Evolutionary conservation across 2,797 vertebrate species (phyloP).

Genomic region (Xerus rutilus): DNA sequence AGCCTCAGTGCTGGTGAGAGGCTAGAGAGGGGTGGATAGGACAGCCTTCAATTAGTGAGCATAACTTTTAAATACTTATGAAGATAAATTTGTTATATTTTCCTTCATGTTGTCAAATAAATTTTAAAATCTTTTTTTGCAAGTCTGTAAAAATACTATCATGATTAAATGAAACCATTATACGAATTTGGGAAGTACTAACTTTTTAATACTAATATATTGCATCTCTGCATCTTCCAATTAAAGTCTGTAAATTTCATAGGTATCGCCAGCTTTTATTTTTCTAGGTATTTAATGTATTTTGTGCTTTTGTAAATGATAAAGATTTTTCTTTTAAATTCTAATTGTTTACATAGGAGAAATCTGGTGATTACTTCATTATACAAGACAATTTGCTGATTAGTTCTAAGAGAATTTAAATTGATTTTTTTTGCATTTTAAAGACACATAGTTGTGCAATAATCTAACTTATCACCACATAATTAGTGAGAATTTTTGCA

Average conservation of each 20-base stretch:
- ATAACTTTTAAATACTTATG: not conserved
- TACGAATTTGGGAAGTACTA: not conserved
- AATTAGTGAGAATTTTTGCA: not conserved
- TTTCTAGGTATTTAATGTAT: not conserved
- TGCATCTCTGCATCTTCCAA: not conserved
- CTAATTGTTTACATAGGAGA: not conserved
- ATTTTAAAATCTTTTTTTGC: conserved; percentile 8
- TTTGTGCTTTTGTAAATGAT: not conserved
- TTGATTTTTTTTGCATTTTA: not conserved
- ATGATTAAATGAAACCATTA: not conserved
- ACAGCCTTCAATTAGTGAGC: not conserved
- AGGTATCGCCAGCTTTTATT: not conserved
- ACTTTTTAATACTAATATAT: not conserved
- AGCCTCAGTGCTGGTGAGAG: not conserved
- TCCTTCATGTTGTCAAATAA: not conserved
- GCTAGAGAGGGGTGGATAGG: not conserved
- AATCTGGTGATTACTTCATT: not conserved
- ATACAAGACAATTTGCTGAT: not conserved
- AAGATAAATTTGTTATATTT: not conserved
- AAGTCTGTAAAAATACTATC: not conserved
- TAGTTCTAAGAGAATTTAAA: conserved; percentile 16
- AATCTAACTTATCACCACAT: not conserved
- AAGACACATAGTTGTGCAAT: not conserved
- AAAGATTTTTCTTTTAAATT: not conserved
- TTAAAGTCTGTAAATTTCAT: not conserved